Conservation (phyloP, 2,797 vertebrate genomes). For the Sebastes dallii region DNA sequence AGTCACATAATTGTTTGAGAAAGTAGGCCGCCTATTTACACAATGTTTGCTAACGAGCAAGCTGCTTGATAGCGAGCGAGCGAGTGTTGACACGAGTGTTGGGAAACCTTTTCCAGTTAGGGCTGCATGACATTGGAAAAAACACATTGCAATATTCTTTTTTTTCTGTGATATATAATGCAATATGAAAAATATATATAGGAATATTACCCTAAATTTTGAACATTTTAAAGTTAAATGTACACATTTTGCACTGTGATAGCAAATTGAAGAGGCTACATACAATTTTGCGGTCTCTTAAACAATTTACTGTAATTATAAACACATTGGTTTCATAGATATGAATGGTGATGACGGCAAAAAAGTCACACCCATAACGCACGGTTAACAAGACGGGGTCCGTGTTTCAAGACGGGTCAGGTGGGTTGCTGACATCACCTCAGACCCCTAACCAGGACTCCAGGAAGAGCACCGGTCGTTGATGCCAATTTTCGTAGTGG, state of each 20-base stretch:
- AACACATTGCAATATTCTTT: neutral
- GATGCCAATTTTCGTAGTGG: too few species aligned
- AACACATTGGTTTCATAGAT: neutral
- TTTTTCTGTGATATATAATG: neutral
- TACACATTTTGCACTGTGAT: rapidly evolving
- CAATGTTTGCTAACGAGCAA: neutral
- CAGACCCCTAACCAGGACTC: too few species aligned
- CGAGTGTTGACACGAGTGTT: neutral
- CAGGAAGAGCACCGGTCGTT: too few species aligned
- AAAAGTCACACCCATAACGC: neutral
- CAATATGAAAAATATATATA: neutral
- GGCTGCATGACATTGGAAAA: neutral
- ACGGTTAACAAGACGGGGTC: neutral
- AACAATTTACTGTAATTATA: neutral
- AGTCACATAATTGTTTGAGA: neutral
- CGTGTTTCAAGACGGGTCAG: too few species aligned
- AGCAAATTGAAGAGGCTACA: neutral
- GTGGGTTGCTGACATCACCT: too few species aligned
- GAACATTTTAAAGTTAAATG: too few species aligned
- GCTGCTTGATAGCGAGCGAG: neutral
- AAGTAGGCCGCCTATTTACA: neutral
- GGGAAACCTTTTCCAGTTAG: neutral
- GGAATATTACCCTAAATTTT: too few species aligned
- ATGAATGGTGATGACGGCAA: neutral
- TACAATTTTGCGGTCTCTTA: neutral